Percentiles rank a stretch among this genome's conserved stretches.
Conservation (phyloP, 2,113 vertebrate genomes). For the Sphyrna mokarran region DNA sequence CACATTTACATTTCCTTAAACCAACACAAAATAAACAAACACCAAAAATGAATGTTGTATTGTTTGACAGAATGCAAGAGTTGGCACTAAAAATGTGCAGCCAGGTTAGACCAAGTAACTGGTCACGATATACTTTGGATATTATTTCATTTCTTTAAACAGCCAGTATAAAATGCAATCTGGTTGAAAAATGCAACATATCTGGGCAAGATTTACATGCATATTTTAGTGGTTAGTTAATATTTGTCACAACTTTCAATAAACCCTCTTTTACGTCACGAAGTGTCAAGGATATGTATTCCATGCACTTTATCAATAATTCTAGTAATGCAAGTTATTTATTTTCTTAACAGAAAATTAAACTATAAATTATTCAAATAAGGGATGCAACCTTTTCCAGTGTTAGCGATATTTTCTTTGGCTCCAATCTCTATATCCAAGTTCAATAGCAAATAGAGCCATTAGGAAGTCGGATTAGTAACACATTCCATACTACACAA, state of each 20-base stretch:
- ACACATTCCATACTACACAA: neutral
- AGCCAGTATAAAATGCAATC: neutral
- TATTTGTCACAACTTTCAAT: constrained; percentile 6
- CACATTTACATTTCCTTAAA: neutral
- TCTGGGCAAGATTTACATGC: neutral
- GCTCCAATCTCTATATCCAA: neutral
- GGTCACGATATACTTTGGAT: neutral
- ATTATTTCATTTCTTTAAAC: neutral
- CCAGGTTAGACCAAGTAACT: neutral
- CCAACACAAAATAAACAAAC: neutral
- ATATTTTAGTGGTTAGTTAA: constrained; percentile 25
- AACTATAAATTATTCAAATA: neutral
- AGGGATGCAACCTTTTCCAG: neutral
- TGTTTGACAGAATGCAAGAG: neutral
- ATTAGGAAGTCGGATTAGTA: neutral
- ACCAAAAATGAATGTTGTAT: neutral
- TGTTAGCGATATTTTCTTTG: neutral
- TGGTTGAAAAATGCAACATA: neutral
- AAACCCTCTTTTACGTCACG: neutral
- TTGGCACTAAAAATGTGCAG: neutral
- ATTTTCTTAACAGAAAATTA: neutral
- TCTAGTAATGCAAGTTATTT: neutral
- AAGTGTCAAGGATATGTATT: neutral
- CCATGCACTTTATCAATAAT: neutral
- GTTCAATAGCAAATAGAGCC: neutral